phyloP scores from a whole-genome alignment of 2,797 vertebrate species.

The Brachyrhaphis roseni region DNA sequence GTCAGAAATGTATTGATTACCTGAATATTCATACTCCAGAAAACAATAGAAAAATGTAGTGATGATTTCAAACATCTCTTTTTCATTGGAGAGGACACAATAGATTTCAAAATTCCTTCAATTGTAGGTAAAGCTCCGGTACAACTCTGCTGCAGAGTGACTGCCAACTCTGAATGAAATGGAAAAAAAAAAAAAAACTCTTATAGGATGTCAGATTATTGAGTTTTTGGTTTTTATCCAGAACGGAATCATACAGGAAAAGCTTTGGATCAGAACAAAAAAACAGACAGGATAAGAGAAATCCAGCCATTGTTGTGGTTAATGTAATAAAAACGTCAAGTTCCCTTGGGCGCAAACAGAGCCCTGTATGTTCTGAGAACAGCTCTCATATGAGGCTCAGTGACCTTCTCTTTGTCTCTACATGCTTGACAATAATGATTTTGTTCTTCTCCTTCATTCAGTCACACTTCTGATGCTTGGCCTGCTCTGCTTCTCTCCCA shows the following conservation, averaged over 20 bases:
- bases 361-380: constrained; percentile 47
- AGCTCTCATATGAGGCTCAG: constrained; percentile 36
- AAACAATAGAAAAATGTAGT: not conserved
- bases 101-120: constrained; percentile 9
- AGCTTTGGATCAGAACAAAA: constrained; percentile 39
- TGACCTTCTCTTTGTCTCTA: constrained; percentile 23
- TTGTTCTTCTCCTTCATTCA: constrained; percentile 37
- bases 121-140: not conserved
- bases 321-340: constrained; percentile 73
- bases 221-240: constrained; percentile 13
- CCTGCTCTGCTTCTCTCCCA: not conserved
- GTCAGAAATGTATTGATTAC: not conserved
- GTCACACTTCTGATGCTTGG: constrained; percentile 26
- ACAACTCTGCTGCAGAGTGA: not conserved
- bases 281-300: constrained; percentile 51
- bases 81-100: not conserved
- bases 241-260: constrained; percentile 20
- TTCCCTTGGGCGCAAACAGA: constrained; percentile 58
- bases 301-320: constrained; percentile 56
- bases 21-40: not conserved
- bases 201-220: constrained; percentile 34
- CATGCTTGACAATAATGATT: constrained; percentile 16
- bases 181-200: not conserved
- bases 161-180: constrained; percentile 20
- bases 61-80: not conserved